phyloP scores from a whole-genome alignment of 2,888 invertebrate genomes.

The Augiades crinisus region DNA sequence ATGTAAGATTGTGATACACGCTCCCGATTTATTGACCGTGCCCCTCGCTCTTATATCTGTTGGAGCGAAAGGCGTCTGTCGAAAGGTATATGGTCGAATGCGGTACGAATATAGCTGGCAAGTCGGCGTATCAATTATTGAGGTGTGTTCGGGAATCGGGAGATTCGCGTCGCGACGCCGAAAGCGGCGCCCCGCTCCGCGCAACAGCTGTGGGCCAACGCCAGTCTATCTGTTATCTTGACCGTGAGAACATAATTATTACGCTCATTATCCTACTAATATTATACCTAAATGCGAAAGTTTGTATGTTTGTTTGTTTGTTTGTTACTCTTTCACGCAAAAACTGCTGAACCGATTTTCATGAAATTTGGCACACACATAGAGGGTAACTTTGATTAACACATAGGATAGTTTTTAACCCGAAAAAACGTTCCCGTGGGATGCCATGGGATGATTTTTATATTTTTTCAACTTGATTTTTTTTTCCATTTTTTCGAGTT shows the following conservation, averaged over 20 bases:
- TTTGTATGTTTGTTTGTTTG: no score
- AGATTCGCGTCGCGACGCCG: conserved; percentile 48
- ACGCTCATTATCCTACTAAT: conserved; percentile 36
- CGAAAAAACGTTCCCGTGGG: no score
- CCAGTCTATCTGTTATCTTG: conserved; percentile 60
- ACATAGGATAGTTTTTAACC: no score
- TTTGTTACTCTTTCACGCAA: no score
- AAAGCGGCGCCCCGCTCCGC: conserved; percentile 56
- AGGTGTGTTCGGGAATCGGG: conserved; percentile 55
- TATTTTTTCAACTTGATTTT: no score
- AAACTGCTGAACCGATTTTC: no score
- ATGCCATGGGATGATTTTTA: no score
- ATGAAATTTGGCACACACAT: no score
- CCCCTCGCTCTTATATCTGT: conserved; percentile 5
- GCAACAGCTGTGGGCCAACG: conserved; percentile 69
- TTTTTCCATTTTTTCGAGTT: no score
- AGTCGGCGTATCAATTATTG: conserved; percentile 53
- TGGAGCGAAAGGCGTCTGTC: conserved; percentile 26
- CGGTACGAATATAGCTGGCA: conserved; percentile 36
- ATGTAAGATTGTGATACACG: conserved; percentile 39
- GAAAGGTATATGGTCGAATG: conserved; percentile 28
- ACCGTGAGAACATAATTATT: conserved; percentile 71
- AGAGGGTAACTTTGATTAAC: no score
- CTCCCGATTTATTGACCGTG: conserved; percentile 12
- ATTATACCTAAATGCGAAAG: no score